phyloP scores from a whole-genome alignment of 1,140 invertebrate species.

The Oncopodura yosiiana region DNA sequence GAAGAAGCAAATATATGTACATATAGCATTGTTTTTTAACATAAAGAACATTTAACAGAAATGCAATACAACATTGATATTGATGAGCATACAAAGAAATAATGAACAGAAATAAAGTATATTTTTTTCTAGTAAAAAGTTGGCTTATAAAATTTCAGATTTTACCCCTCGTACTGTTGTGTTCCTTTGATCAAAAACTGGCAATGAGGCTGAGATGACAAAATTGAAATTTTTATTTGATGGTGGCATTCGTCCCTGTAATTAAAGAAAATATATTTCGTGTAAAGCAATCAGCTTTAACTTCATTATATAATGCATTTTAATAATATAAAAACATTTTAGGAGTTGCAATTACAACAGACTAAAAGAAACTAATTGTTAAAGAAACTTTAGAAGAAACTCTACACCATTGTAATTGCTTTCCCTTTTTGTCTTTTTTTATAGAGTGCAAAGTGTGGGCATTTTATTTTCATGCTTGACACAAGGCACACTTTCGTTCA shows the following conservation, averaged over 20 bases:
- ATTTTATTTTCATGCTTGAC: neutral
- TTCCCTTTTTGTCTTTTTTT: neutral
- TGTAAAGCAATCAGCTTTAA: too few relatives aligned
- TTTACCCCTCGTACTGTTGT: neutral
- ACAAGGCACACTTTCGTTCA: too few relatives aligned
- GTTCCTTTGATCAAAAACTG: slow-evolving; percentile 27
- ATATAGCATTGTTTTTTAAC: too few relatives aligned
- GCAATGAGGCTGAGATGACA: slow-evolving; percentile 25
- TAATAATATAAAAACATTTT: too few relatives aligned
- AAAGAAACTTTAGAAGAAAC: slow-evolving; percentile 1
- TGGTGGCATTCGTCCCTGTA: too few relatives aligned
- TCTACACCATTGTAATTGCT: neutral
- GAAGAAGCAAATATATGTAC: too few relatives aligned
- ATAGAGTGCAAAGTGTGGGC: neutral
- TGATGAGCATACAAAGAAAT: neutral
- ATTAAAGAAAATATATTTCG: too few relatives aligned
- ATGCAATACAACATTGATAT: neutral
- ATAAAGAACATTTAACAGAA: too few relatives aligned
- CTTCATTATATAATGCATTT: too few relatives aligned
- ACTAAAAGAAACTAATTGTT: neutral
- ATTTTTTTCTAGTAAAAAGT: neutral
- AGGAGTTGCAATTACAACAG: neutral
- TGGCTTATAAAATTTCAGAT: neutral
- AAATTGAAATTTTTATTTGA: slow-evolving; percentile 16
- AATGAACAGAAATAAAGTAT: neutral